Evolutionary conservation across 2,113 vertebrate genomes (phyloP), one percentile per base, ranked within the genome.

Genomic region (Phalacrocorax carbo): DNA sequence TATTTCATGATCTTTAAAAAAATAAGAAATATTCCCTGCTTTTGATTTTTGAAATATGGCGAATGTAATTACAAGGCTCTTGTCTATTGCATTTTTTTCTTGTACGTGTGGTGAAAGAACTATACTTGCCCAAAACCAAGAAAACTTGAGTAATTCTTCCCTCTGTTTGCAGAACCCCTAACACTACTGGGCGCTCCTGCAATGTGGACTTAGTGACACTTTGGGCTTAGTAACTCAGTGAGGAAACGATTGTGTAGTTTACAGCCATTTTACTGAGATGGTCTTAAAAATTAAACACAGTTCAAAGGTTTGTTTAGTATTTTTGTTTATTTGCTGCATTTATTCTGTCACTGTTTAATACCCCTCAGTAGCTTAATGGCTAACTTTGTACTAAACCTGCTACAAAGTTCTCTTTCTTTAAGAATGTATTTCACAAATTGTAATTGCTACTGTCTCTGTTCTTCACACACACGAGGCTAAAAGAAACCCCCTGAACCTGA

Each of bases 1-100:
- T 95, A 20, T 92, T 91, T 94, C 26, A 40, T 92, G 90, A 92
- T 60, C 68, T 86, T 86, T 89, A 86, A 90, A 75, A 62, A 96
- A 95, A 91, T 90, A 58, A 73, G 82, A 76, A 94, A 90, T 86
- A 81, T 82, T 84, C 34, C 34, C 29, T 84, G n/a, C 42, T 90
- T 92, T 94, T 84, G 80, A 71, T 65, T 95, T 90, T 89, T 94
- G 18, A 92, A 84, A 71, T 84, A 64, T 40, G 40, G 42, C 68
- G 55, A 44, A 60, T 60, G 30, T 82, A 93, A 84, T 86, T 86
- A 80, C 44, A 84, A 70, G 48, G 30, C 23, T 78, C 13, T 86
- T 83, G n/a, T 64, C 82, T 94, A 11, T 61, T 94, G 60, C 21
- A 9, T 68, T 90, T 91, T 93, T 82, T 82, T 88, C 61, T 70